These are phyloP conservation scores for Formicarius rufipectus DNA, from an alignment of 2,113 vertebrate genomes.

Conservation along the genomic window DNA sequence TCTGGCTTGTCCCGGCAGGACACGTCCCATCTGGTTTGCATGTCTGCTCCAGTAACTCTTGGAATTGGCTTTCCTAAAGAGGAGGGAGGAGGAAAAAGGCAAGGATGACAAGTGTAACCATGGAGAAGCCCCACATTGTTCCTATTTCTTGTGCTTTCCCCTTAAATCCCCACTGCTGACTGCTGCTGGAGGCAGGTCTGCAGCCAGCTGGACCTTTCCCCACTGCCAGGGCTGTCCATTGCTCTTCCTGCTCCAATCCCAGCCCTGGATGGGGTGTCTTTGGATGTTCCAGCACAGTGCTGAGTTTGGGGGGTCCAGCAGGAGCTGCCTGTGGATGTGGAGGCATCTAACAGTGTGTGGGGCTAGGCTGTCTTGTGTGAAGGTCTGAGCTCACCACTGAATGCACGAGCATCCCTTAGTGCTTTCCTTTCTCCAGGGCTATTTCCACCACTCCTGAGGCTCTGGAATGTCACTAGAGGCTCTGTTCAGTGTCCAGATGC, in stretches of 20 bases:
- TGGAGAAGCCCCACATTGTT: background rate
- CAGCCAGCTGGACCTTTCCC: background rate
- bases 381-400: background rate
- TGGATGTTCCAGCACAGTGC: rapidly evolving
- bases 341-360: background rate
- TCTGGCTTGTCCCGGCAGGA: background rate
- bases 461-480: background rate
- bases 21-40: background rate
- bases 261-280: background rate
- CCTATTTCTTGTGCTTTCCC: background rate
- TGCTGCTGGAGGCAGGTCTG: background rate
- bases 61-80: background rate
- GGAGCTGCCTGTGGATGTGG: background rate
- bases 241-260: background rate
- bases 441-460: background rate
- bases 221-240: background rate
- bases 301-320: background rate
- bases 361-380: background rate
- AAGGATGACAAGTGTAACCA: background rate
- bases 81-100: background rate
- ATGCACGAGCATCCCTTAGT: background rate
- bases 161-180: rapidly evolving
- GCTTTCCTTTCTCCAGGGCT: background rate
- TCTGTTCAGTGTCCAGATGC: background rate
- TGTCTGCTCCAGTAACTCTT: background rate